Evolutionary conservation across 1,140 invertebrate genomes (phyloP).

Genomic region (Lycorma delicatula): DNA sequence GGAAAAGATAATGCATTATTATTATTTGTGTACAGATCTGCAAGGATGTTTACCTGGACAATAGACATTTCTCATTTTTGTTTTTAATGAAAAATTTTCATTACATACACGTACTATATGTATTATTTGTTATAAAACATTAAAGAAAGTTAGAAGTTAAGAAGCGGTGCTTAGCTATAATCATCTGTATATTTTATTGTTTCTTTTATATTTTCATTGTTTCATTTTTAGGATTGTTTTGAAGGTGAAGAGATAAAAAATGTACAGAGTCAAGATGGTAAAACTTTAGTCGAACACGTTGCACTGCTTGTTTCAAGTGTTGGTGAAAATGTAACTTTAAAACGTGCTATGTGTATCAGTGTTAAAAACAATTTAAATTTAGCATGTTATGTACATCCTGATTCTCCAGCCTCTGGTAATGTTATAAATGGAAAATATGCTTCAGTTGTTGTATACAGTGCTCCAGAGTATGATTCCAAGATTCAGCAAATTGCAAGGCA

Average conservation of each 20-base stretch:
- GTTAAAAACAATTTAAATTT: conserved; percentile 47
- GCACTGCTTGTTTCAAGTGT: conserved; percentile 75
- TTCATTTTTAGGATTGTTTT: conserved; percentile 49
- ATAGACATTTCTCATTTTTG: no score
- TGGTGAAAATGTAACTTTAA: conserved; percentile 81
- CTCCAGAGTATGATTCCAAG: conserved; percentile 31
- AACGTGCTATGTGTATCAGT: conserved; percentile 64
- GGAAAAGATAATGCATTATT: no score
- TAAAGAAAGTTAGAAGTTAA: no score
- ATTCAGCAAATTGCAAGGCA: conserved; percentile 51
- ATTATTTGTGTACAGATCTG: no score
- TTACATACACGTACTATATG: no score
- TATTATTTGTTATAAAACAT: no score
- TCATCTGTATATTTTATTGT: no score
- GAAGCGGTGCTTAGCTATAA: no score
- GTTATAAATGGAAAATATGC: conserved; percentile 72
- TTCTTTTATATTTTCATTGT: conserved; percentile 21
- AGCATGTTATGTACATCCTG: conserved; percentile 65
- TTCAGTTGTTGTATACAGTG: conserved; percentile 59
- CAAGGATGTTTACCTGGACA: no score
- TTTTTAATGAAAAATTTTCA: no score
- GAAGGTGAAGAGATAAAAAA: conserved; percentile 55
- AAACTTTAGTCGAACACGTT: conserved; percentile 65
- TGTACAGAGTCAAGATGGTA: conserved; percentile 50
- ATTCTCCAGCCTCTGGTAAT: conserved; percentile 41